These are phyloP conservation scores for Epinephelus cyanopodus DNA, from an alignment of 2,113 vertebrate species.

Conservation along the genomic window DNA sequence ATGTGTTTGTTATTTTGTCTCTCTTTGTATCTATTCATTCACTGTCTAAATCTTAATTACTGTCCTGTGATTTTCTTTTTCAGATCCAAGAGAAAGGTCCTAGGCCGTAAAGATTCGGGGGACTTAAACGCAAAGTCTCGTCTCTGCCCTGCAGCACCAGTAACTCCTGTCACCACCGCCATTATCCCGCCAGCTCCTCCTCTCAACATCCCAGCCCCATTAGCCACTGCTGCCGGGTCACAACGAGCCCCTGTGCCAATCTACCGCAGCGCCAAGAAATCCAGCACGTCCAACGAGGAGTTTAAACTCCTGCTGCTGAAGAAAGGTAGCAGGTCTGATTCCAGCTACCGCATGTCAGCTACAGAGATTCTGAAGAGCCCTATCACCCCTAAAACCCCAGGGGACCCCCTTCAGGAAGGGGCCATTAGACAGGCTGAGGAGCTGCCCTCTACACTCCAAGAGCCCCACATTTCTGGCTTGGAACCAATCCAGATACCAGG, in stretches of 20 bases:
- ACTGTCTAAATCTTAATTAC: conserved; percentile 3
- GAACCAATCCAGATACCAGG: conserved; percentile 83
- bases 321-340: conserved; percentile 96
- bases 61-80: conserved; percentile 51
- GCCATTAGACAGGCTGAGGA: conserved; percentile 86
- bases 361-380: conserved; percentile 98
- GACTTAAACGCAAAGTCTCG: conserved; percentile 90
- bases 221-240: conserved; percentile 78
- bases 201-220: conserved; percentile 62
- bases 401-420: conserved; percentile 80
- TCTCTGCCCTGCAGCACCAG: conserved; percentile 82
- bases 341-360: conserved; percentile 98
- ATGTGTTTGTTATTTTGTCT: neutral
- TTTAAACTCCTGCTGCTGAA: conserved; percentile 97
- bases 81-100: conserved; percentile 98
- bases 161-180: conserved; percentile 78
- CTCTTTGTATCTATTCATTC: neutral
- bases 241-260: conserved; percentile 95
- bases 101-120: conserved; percentile 97
- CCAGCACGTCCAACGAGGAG: conserved; percentile 97
- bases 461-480: conserved; percentile 63
- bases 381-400: conserved; percentile 92
- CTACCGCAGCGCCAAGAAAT: conserved; percentile 97
- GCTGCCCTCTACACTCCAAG: conserved; percentile 61
- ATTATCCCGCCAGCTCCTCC: conserved; percentile 74